Evolutionary conservation across 2,888 invertebrate genomes (phyloP).

Genomic region (Magallana nippona): DNA sequence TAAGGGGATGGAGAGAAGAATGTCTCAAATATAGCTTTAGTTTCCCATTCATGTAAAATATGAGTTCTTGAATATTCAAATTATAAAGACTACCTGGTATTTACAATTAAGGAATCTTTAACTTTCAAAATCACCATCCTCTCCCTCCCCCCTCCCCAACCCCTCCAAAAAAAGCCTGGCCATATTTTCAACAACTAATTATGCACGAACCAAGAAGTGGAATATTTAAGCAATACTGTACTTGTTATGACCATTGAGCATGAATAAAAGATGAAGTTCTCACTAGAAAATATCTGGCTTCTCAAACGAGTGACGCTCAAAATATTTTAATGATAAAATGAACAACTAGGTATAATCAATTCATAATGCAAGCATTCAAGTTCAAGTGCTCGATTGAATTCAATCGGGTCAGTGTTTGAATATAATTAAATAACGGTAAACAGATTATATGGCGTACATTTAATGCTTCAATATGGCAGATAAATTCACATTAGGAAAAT

Average conservation of each 20-base stretch:
- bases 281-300: not conserved
- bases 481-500: slow-evolving; percentile 28
- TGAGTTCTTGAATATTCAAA: too few relatives aligned
- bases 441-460: slow-evolving; percentile 20
- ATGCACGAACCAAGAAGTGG: not conserved
- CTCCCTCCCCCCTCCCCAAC: too few relatives aligned
- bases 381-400: not conserved
- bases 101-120: too few relatives aligned
- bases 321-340: slow-evolving; percentile 16
- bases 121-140: too few relatives aligned
- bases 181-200: too few relatives aligned
- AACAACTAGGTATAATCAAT: not conserved
- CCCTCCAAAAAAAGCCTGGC: too few relatives aligned
- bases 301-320: not conserved
- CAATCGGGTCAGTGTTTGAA: slow-evolving; percentile 24
- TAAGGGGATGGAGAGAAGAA: not conserved
- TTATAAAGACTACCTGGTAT: too few relatives aligned
- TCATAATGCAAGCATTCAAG: slow-evolving; percentile 1
- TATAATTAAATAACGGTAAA: slow-evolving; percentile 33
- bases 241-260: not conserved
- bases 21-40: not conserved
- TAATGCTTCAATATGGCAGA: slow-evolving; percentile 24
- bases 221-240: not conserved
- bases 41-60: too few relatives aligned
- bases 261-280: slow-evolving; percentile 31